Conservation (phyloP, 1,140 invertebrate species). For the Contarinia nasturtii region DNA sequence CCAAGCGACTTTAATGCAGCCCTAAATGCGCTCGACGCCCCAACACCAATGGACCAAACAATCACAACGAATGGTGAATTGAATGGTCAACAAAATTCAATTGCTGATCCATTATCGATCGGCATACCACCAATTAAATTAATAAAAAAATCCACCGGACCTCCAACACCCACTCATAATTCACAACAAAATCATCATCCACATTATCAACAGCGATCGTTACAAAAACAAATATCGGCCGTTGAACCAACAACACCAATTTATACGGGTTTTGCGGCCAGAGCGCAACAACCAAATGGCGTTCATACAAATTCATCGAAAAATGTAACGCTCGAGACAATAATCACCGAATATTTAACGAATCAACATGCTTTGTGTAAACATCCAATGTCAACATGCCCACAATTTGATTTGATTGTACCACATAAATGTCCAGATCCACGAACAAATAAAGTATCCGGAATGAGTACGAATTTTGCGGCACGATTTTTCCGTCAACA, state of each 20-base stretch:
- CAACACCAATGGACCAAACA: neutral
- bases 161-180: constrained; percentile 6
- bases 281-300: constrained; percentile 4
- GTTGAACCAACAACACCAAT: constrained; percentile 5
- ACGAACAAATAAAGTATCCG: constrained; percentile 44
- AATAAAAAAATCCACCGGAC: constrained; percentile 2
- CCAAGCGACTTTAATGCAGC: neutral
- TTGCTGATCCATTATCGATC: neutral
- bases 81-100: no score
- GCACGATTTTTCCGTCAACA: constrained; percentile 34
- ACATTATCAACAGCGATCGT: constrained; percentile 27
- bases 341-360: constrained; percentile 87
- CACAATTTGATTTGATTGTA: constrained; percentile 72
- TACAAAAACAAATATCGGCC: constrained; percentile 45
- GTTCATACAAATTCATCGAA: constrained; percentile 10
- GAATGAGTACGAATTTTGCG: constrained; percentile 48
- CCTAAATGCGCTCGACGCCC: constrained; percentile 12
- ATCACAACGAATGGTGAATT: neutral
- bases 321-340: constrained; percentile 65
- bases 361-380: constrained; percentile 90
- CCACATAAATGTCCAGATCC: constrained; percentile 89
- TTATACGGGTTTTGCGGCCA: no score
- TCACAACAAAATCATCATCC: constrained; percentile 7
- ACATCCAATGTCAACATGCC: constrained; percentile 80
- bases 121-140: constrained; percentile 16